Base-by-base conservation (phyloP, 2,113 vertebrate species). In the Chaetodon trifascialis region DNA sequence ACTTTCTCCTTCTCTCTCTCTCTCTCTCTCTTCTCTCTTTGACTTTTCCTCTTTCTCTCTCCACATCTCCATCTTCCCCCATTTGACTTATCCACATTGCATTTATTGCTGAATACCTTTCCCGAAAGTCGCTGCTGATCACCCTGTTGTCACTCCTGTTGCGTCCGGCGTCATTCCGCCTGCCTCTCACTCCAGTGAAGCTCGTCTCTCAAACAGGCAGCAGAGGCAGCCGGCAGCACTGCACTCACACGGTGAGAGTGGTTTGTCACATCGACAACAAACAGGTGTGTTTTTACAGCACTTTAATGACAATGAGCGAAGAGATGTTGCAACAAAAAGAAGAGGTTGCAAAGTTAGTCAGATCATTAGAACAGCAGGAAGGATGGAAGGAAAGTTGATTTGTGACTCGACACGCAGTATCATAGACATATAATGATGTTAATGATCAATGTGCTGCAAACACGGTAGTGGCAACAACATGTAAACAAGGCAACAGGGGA, bases 401-500 rank as follows among this genome's bases (percentile, higher is more conserved):
- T 93, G 88, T 88, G 89, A 86, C 80, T 93, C 67, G 10, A 78
- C 82, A 49, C 51, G 83, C 82, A 30, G 73, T 38, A 91, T 89
- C 88, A 87, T 54, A 90, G 86, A 77, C 85, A 73, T 56, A 84
- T 91, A 92, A 93, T 91, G 93, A 94, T 87, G 91, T 84, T 93
- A 93, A 93, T 93, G 91, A 94, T 93, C 88, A 91, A 78, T 75
- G 42, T 30, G 62, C 87, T 73, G 79, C 14, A 58, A 78, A 80
- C 75, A 64, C 79, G 40, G 86, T 84, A 0, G 71, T 14, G 10
- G 79, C 66, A 73, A 77, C 77, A 86, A 82, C 91, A 89, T 93
- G 93, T 91, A 94, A 94, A 94, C 92, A 93, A 94, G 92, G 89
- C 91, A 42, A 90, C 93, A 82, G 88, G 93, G 93, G 93, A 94